phyloP scores from a whole-genome alignment of 2,888 invertebrate genomes.

The Meandrusa payeni region DNA sequence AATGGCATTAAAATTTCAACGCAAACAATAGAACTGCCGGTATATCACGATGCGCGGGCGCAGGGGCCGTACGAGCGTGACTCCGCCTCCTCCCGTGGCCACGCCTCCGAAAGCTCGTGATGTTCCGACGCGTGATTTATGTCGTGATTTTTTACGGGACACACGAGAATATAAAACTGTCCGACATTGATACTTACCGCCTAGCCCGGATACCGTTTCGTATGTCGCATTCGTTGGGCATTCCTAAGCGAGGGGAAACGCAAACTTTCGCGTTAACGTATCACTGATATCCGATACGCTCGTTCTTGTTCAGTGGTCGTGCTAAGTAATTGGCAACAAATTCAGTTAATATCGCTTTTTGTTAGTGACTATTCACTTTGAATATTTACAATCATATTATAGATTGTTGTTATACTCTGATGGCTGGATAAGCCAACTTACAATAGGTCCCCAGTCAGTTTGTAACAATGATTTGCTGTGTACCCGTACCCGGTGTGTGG shows the following conservation, averaged over 20 bases:
- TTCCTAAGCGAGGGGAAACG: constrained; percentile 3
- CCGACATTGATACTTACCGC: constrained; percentile 19
- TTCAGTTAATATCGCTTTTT: not conserved
- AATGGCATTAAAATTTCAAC: constrained; percentile 34
- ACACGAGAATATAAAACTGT: constrained; percentile 34
- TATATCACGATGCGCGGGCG: constrained; percentile 59
- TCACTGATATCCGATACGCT: not conserved
- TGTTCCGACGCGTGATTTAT: constrained; percentile 36
- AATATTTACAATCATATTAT: no score
- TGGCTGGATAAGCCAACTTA: no score
- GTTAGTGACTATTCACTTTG: no score
- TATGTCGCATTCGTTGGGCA: constrained; percentile 2
- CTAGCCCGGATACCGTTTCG: not conserved
- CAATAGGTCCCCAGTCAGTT: no score
- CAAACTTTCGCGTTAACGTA: constrained; percentile 4
- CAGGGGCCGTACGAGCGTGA: constrained; percentile 48
- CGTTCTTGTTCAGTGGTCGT: not conserved
- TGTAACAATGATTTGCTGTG: no score
- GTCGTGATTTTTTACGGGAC: constrained; percentile 35
- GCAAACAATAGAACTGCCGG: constrained; percentile 61
- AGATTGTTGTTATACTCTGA: no score
- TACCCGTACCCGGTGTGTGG: no score
- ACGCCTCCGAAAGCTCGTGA: constrained; percentile 35
- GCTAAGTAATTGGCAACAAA: not conserved
- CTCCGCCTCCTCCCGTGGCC: constrained; percentile 52